Base-by-base conservation (phyloP, 2,888 invertebrate genomes). In the Kuschelorhynchus macadamiae region DNA sequence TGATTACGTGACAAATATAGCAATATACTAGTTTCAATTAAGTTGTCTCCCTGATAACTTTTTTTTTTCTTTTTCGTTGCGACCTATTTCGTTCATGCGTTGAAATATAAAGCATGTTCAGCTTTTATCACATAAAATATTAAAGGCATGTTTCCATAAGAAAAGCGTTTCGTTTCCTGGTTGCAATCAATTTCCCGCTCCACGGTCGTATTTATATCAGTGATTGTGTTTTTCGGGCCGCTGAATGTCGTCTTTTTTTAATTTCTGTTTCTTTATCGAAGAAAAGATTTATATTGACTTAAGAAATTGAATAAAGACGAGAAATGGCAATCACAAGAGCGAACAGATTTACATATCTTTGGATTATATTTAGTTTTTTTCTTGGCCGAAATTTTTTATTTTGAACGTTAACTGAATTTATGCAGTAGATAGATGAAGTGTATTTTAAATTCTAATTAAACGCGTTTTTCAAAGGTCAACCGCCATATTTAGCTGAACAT, bases 71-170 rank as follows among this genome's bases (percentile, higher is more conserved):
- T 55, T 36, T 18, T 41, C 16, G 7, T 55, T 55, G 55, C 41
- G 55, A 33, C 55, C 41, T 20, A 55, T 55, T 55, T 55, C 39
- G 44, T 33, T 12, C 20, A 21, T 14, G 41, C 41, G 16, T 55
- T 12, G 41, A 62, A 52, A 55, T 41, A 53, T 53, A 52, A 41
- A 60, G 33, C 39, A 30, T 21, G 18, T 32, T 18, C 59, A n/a
- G 44, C 66, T 60, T 66, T 66, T 66, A 66, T 66, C 60, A 33
- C 52, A 66, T 66, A 66, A 66, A 66, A 66, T 61, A 66, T 61
- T 66, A 55, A 66, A 18, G 66, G 52, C 60, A 21, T 60, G 47
- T 55, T 60, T 60, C 39, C 25, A 21, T 20, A 57, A 59, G 42
- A 14, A 50, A 59, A 65, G 50, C 56, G 21, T 30, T 64, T 47